phyloP scores from a whole-genome alignment of 2,888 invertebrate species.

The Eledona agricola region DNA sequence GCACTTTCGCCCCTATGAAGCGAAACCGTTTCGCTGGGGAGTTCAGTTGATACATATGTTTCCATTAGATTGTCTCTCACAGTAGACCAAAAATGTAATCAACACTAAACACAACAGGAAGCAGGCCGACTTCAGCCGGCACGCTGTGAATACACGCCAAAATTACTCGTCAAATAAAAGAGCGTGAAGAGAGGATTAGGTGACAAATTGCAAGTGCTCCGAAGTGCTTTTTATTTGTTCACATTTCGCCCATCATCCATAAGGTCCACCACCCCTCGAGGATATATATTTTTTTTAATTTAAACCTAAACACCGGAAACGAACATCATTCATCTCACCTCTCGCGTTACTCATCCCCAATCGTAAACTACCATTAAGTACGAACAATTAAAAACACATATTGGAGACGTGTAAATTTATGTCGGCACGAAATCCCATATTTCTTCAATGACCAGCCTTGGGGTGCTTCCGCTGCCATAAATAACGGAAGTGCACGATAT shows the following conservation, averaged over 20 bases:
- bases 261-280: no score
- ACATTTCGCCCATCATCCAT: no score
- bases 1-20: slow-evolving; percentile 51
- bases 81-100: slow-evolving; percentile 38
- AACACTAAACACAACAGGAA: slow-evolving; percentile 10
- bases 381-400: slow-evolving; percentile 56
- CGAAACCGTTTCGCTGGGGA: slow-evolving; percentile 46
- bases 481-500: slow-evolving; percentile 51
- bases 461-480: slow-evolving; percentile 42
- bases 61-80: slow-evolving; percentile 51
- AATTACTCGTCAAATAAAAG: slow-evolving; percentile 55
- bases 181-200: slow-evolving; percentile 58
- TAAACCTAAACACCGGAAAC: slow-evolving; percentile 17
- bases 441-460: slow-evolving; percentile 44
- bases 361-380: slow-evolving; percentile 51
- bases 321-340: slow-evolving; percentile 23
- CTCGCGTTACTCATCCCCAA: slow-evolving; percentile 39
- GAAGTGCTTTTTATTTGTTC: slow-evolving; percentile 52
- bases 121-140: slow-evolving; percentile 18
- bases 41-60: slow-evolving; percentile 57
- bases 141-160: slow-evolving; percentile 43
- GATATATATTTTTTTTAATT: slow-evolving; percentile 5
- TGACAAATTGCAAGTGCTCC: slow-evolving; percentile 56
- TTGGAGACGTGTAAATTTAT: slow-evolving; percentile 49
- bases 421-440: slow-evolving; percentile 40